Base-by-base conservation (phyloP, 2,888 invertebrate species). In the Liopterus haemorrhoidalis region DNA sequence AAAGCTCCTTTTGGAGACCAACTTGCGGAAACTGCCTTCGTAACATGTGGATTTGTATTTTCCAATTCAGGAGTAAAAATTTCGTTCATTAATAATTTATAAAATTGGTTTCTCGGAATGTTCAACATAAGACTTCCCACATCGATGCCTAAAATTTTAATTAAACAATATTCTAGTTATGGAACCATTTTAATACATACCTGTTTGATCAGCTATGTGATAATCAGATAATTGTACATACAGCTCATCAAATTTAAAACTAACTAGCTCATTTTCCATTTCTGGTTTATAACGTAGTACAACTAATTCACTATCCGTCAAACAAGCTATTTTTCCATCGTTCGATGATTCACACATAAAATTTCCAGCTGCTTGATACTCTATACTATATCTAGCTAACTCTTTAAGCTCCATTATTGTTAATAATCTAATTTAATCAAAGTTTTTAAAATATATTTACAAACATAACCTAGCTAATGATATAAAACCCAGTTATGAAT, bases 1-100 rank as follows among this genome's bases (percentile, higher is more conserved):
- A 59, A 54, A 49, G 64, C 50, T 18, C 57, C 59, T 31, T 50
- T 48, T 1, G 63, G 61, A 9, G 64, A 64, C 66, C 65, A 67
- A 19, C 57, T 46, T n/a, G 59, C 59, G 28, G 44, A 43, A 2
- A 60, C 25, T 19, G 61, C 54, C 37, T 46, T 51, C 12, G 55
- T 41, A 8, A 54, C 55, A 14, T 54, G 25, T 6, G 54, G 37
- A 9, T 51, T 46, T 3, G 56, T 45, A 19, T 52, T 25, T 36
- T 53, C 57, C 14, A 63, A 46, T 39, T 55, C 56, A 12, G 58
- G 56, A 4, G 59, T 56, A 22, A 63, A 43, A 36, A 63, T 61
- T 5, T 53, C 42, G 15, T 57, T 51, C 30, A 61, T 50, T 11
- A 60, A 42, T 9, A 53, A 50, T 47, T 64, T 62, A 49, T 60